A percentile compares a stretch with the other conserved stretches of the same genome.
Conservation (phyloP, 2,888 invertebrate genomes). For the Macrosiphum euphorbiae region DNA sequence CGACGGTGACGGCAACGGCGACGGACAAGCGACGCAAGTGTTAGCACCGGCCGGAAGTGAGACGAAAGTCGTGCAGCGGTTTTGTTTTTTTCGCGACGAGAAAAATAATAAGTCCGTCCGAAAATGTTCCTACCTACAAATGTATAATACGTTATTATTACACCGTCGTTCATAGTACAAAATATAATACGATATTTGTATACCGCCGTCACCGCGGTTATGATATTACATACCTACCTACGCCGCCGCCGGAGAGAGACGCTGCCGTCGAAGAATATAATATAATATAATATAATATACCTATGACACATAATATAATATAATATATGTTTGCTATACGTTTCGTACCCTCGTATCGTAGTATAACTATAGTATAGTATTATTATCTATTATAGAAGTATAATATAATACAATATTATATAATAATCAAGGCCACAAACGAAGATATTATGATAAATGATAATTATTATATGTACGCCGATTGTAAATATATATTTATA, state of each 20-base stretch:
- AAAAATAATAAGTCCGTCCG: not conserved
- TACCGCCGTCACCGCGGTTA: too few relatives aligned
- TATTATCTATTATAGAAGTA: not conserved
- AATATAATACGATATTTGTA: not conserved
- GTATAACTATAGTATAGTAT: not conserved
- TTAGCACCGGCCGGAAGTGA: not conserved
- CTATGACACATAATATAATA: not conserved
- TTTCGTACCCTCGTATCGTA: not conserved
- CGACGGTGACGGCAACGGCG: not conserved
- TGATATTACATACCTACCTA: too few relatives aligned
- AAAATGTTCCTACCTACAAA: not conserved
- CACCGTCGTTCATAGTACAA: too few relatives aligned
- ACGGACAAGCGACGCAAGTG: constrained; percentile 36
- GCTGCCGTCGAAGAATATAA: not conserved
- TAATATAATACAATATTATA: not conserved
- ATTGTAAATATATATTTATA: constrained; percentile 1
- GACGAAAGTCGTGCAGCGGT: not conserved
- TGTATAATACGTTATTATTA: not conserved
- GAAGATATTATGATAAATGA: not conserved
- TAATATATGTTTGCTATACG: not conserved
- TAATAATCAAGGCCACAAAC: not conserved
- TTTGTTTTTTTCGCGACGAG: not conserved
- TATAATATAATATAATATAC: not conserved
- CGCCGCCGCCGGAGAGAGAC: not conserved
- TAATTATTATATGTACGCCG: not conserved